Base-by-base conservation (phyloP, 2,888 invertebrate species). In the Holacanthella duospinosa region DNA sequence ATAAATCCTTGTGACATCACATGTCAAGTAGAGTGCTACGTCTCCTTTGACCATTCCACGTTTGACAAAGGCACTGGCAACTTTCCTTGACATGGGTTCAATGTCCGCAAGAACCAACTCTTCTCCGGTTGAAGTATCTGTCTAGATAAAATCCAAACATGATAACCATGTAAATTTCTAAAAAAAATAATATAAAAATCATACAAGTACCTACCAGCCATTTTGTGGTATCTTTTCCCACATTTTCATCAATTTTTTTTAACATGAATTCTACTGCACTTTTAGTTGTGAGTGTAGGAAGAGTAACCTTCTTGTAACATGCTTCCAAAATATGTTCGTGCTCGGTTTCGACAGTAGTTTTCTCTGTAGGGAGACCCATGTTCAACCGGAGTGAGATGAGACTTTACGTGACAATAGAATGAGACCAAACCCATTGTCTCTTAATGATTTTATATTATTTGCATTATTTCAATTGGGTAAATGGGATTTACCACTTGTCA, bases 1-100 rank as follows among this genome's bases (percentile, higher is more conserved):
- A 59, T 64, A 72, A 36, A 72, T 72, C 24, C 65, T 64, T n/a
- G 71, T 70, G 19, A 71, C 68, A 58, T 72, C 68, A 44, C 61
- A 62, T 2, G 72, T 72, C 55, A 69, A 28, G 60, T 71, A 72
- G 16, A 72, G 60, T 26, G 66, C 68, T 19, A 64, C 66, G 43
- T 72, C 72, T 36, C 72, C 72, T 28, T 65, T 66, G 25, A 25
- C 43, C 66, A 72, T 70, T 29, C 71, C 71, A 19, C 63, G 60
- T 55, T 69, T 70, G 9, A 56, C 44, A 60, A 72, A 66, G 43
- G 65, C 70, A 55, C 70, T 70, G 1, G 71, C 71, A 9, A 64
- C 65, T 25, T 58, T 65, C 25, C 61, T 56, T 9, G 66, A 60
- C 61, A 68, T 62, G 2, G 65, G 61, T 26, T 72, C 72, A 16